Evolutionary conservation across 2,888 invertebrate genomes (phyloP).

Genomic region (Diaphora mendica): DNA sequence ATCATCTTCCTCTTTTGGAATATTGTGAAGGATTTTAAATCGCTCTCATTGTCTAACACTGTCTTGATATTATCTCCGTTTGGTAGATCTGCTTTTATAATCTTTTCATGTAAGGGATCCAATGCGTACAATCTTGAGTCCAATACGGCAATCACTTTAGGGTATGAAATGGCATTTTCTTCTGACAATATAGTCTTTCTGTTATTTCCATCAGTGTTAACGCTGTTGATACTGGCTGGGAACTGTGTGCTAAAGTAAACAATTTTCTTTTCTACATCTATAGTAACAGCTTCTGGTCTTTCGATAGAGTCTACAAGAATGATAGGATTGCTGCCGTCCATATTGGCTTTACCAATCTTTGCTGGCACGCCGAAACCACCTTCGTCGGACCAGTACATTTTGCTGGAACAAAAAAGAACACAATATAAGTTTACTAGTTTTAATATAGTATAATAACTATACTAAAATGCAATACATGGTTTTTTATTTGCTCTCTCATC

Average conservation of each 20-base stretch:
- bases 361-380: slow-evolving; percentile 96
- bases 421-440: background rate
- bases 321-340: slow-evolving; percentile 95
- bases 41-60: slow-evolving; percentile 94
- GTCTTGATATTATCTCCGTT: slow-evolving; percentile 91
- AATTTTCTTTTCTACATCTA: slow-evolving; percentile 93
- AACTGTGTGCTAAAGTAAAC: slow-evolving; percentile 95
- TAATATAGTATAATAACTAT: background rate
- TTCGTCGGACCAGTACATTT: slow-evolving; percentile 98
- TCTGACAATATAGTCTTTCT: slow-evolving; percentile 89
- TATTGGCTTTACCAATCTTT: slow-evolving; percentile 96
- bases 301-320: slow-evolving; percentile 90
- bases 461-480: background rate
- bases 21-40: slow-evolving; percentile 94
- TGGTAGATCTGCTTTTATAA: slow-evolving; percentile 93
- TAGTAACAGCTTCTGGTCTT: slow-evolving; percentile 93
- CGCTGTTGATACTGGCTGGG: slow-evolving; percentile 90
- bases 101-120: slow-evolving; percentile 95
- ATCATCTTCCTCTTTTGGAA: slow-evolving; percentile 93
- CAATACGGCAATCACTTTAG: slow-evolving; percentile 93
- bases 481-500: background rate
- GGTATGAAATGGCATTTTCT: slow-evolving; percentile 90
- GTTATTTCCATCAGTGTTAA: slow-evolving; percentile 91
- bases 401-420: slow-evolving; percentile 72
- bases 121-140: slow-evolving; percentile 94